Conservation (phyloP, 2,113 vertebrate species). For the Vidua chalybeata region DNA sequence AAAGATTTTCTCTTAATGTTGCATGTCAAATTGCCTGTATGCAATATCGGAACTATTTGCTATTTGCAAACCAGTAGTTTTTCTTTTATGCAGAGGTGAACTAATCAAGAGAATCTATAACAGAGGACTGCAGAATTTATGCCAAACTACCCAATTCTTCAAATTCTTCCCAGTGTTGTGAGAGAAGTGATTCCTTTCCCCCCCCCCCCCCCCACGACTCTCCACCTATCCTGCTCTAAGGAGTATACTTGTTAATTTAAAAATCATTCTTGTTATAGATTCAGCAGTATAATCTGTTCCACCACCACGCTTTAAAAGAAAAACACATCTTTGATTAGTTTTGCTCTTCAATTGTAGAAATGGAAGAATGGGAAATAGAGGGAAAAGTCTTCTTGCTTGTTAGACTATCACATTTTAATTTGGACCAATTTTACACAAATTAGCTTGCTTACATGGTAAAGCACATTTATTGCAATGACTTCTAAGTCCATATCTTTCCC, state of each 20-base stretch:
- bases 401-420: background rate
- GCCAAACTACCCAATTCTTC: background rate
- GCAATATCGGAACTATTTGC: background rate
- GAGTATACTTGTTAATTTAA: background rate
- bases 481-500: background rate
- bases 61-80: background rate
- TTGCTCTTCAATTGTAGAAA: background rate
- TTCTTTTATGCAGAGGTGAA: background rate
- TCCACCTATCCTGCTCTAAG: background rate
- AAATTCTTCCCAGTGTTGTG: background rate
- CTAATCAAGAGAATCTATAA: background rate
- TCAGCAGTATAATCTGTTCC: background rate
- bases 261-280: background rate
- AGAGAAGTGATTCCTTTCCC: background rate
- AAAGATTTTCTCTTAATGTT: background rate
- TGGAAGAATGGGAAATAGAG: background rate
- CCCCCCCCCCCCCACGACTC: accelerated
- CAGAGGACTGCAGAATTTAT: background rate
- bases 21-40: background rate
- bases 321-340: background rate
- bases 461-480: background rate
- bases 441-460: background rate
- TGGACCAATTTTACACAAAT: conserved; percentile 19
- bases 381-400: background rate
- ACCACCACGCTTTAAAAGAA: background rate